A percentile compares a stretch with the other conserved stretches of the same genome.
Conservation (phyloP, 2,888 invertebrate genomes). For the Onthophagus sagittarius region DNA sequence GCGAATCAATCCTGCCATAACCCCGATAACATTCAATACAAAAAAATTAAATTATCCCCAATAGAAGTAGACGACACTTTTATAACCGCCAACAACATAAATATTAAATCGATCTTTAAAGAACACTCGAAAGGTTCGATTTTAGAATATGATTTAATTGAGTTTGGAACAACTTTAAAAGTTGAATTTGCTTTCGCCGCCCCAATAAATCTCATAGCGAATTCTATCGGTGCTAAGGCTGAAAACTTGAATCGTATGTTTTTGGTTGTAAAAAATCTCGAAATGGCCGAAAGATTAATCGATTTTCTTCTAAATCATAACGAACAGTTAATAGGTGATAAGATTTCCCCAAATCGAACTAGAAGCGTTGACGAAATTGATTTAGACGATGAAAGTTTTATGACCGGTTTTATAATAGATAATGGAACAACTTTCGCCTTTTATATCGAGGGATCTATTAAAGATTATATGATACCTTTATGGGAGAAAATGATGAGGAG, state of each 20-base stretch:
- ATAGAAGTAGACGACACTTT: background rate
- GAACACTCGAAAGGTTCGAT: slow-evolving; percentile 25
- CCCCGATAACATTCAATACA: slow-evolving; percentile 24
- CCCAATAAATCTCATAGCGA: slow-evolving; percentile 18
- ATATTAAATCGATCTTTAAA: slow-evolving; percentile 17
- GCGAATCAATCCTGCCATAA: slow-evolving; percentile 26
- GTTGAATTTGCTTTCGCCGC: slow-evolving; percentile 30
- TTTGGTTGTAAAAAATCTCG: slow-evolving; percentile 26
- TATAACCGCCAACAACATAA: slow-evolving; percentile 25
- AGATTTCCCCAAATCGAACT: slow-evolving; percentile 27
- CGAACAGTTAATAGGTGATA: slow-evolving; percentile 23
- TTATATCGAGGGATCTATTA: slow-evolving; percentile 29
- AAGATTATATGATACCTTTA: slow-evolving; percentile 20
- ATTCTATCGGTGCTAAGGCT: slow-evolving; percentile 9
- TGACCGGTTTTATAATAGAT: slow-evolving; percentile 33
- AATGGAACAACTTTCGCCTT: slow-evolving; percentile 25
- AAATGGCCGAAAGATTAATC: slow-evolving; percentile 27
- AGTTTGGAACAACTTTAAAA: slow-evolving; percentile 28
- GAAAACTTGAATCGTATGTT: slow-evolving; percentile 28
- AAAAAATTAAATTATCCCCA: slow-evolving; percentile 5
- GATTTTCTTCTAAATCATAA: slow-evolving; percentile 29
- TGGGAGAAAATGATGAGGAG: slow-evolving; percentile 24
- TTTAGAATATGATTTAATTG: slow-evolving; percentile 26
- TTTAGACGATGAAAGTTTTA: background rate
- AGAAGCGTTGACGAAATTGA: background rate